Base-by-base conservation (phyloP, 2,113 vertebrate genomes). In the Balaenoptera acutorostrata region DNA sequence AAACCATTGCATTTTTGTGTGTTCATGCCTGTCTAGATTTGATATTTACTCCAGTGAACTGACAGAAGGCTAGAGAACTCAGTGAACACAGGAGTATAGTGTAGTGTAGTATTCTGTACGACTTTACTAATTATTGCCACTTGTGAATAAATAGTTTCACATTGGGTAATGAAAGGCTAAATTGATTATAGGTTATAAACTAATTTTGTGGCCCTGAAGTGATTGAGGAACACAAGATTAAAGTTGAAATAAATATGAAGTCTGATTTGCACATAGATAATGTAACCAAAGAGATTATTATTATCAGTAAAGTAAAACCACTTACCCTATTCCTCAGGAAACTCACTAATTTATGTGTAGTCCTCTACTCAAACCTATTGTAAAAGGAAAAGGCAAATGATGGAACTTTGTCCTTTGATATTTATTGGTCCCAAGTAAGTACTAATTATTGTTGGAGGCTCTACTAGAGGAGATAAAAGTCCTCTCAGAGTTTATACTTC, bases 71-170 rank as follows among this genome's bases (percentile, higher is more conserved):
- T n/a, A 52, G 17, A 84, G 13, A 71, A 91, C 31, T 85, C 25
- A 46, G 8, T 66, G 52, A 88, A 69, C 13, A 74, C 1, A 74
- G 52, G 77, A 74, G 41, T 68, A 83, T 33, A 90, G 4, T 13
- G 31, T 44, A 90, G 27, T 71, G 9, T 41, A 41, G 14, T 81
- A 0, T 52, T 89, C 3, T 71, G 8, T 55, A 27, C 4, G 20
- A 81, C 78, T 95, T 93, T 72, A 41, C 61, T 96, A 95, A 93
- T 95, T 75, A 95, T 49, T 94, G 59, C 44, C 59, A 66, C 10
- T 81, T 92, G 59, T 63, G 64, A 96, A 86, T 96, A 95, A 96
- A 96, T 85, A 95, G 90, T 95, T 96, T 72, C 72, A 81, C 36
- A 72, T 46, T 90, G 64, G 33, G 5, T 82, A 97, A 96, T 83